Evolutionary conservation across 2,888 invertebrate genomes (phyloP).

Genomic region (Noctua janthina): DNA sequence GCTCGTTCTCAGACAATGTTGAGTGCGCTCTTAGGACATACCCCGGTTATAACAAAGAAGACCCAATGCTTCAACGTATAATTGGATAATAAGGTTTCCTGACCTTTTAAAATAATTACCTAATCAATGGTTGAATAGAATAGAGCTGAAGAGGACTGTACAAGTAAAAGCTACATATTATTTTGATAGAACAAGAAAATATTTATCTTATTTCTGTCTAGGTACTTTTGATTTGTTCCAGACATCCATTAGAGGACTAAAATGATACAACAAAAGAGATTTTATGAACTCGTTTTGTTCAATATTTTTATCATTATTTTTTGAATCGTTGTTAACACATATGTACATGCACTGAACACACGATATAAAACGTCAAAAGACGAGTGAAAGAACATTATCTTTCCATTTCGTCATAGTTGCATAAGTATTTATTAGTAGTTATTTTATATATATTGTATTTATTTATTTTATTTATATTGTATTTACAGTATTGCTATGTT

Average conservation of each 20-base stretch:
- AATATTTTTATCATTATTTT: background rate
- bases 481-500: too few species aligned
- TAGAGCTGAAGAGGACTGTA: background rate
- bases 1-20: slow-evolving; percentile 14
- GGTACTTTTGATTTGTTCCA: background rate
- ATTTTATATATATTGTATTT: too few species aligned
- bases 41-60: slow-evolving; percentile 45
- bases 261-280: background rate
- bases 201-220: background rate
- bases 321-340: background rate
- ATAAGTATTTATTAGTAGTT: too few species aligned
- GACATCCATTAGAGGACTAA: background rate
- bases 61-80: slow-evolving; percentile 37
- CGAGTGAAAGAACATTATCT: too few species aligned
- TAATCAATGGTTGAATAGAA: background rate
- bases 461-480: too few species aligned
- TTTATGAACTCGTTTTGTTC: background rate
- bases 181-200: background rate
- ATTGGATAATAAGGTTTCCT: slow-evolving; percentile 38
- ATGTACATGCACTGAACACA: background rate
- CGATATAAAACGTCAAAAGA: background rate
- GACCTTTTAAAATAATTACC: slow-evolving; percentile 36
- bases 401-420: too few species aligned
- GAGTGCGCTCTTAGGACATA: slow-evolving; percentile 24
- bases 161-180: background rate